Conservation (phyloP, 2,113 vertebrate species). For the Hypanus sabinus region DNA sequence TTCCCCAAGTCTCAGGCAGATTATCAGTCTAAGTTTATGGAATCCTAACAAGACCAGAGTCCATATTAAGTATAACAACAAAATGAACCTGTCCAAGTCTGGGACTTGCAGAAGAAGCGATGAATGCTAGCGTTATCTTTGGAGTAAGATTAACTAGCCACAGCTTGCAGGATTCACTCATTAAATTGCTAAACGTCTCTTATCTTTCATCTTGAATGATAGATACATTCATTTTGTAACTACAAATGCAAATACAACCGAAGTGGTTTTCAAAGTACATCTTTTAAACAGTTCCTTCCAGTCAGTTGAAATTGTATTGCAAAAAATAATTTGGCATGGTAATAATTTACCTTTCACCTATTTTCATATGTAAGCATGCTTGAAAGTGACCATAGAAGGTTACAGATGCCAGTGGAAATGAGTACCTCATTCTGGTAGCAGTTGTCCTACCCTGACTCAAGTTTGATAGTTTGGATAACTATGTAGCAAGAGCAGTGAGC, state of each 20-base stretch:
- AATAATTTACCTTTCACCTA: neutral
- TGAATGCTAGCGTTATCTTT: no score
- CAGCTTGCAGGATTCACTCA: neutral
- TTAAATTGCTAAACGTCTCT: neutral
- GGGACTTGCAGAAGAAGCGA: no score
- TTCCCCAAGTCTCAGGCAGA: no score
- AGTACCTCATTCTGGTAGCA: neutral
- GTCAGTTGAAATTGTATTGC: neutral
- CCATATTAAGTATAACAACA: no score
- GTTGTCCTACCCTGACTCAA: neutral
- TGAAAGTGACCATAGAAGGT: neutral
- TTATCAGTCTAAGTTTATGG: no score
- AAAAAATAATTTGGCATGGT: no score
- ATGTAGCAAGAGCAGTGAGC: neutral
- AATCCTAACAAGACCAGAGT: no score
- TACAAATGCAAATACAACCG: neutral
- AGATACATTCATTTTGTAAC: neutral
- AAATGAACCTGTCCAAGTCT: no score
- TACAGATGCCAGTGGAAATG: no score
- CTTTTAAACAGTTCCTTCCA: neutral
- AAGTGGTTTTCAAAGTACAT: no score
- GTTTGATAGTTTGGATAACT: neutral
- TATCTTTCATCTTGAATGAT: neutral
- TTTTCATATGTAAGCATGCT: neutral
- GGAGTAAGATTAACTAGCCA: no score